phyloP scores from a whole-genome alignment of 2,888 invertebrate genomes.

The Anoplius nigerrimus region DNA sequence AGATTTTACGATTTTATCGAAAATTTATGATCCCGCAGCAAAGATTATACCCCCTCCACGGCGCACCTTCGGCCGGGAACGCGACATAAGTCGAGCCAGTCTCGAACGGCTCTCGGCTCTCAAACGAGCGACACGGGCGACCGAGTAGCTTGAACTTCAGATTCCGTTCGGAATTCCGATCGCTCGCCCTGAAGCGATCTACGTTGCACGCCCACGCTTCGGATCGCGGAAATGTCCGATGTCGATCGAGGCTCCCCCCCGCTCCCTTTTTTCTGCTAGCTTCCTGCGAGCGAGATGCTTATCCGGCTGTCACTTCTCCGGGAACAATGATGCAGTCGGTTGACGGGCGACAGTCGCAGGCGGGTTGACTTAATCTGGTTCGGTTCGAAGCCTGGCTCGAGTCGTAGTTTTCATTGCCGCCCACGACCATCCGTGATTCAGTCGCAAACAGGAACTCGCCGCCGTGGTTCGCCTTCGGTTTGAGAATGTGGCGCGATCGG shows the following conservation, averaged over 20 bases:
- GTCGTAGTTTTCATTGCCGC: no score
- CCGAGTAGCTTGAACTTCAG: constrained; percentile 18
- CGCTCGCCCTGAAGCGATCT: constrained; percentile 33
- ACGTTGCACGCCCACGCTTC: constrained; percentile 26
- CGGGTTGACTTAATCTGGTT: background rate
- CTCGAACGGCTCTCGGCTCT: no score
- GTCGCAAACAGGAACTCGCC: no score
- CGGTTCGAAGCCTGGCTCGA: no score
- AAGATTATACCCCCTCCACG: no score
- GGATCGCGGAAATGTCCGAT: constrained; percentile 37
- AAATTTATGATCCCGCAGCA: background rate
- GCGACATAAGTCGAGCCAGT: no score
- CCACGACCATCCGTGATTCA: no score
- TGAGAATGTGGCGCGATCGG: constrained; percentile 5
- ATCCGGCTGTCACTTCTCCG: constrained; percentile 34
- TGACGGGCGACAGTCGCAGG: constrained; percentile 27
- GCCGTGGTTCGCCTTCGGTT: background rate
- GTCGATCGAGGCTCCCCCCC: constrained; percentile 37
- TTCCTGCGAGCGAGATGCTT: constrained; percentile 33
- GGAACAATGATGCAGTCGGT: constrained; percentile 38
- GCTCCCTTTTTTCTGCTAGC: constrained; percentile 39
- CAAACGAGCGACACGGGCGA: background rate
- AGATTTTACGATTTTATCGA: background rate
- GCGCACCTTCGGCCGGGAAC: no score
- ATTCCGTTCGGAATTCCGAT: constrained; percentile 29